Base-by-base conservation (phyloP, 53 echinoderm and acorn worm genomes). In the Hippasteria phrygiana region DNA sequence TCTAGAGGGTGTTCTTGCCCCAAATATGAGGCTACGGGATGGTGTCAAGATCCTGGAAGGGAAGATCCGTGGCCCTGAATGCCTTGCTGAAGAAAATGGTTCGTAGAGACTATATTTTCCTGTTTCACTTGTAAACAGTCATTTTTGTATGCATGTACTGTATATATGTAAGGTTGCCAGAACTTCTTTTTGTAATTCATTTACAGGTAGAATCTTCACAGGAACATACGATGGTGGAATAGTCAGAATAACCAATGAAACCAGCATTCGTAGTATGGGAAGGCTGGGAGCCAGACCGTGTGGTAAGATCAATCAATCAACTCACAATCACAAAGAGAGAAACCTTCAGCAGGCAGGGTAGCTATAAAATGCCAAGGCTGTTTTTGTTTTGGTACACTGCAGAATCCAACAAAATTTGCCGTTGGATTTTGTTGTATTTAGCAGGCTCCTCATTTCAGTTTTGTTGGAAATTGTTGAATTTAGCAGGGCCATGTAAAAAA, bases 191-290 rank as follows among this genome's bases (percentile, higher is more conserved):
- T 31, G 22, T n/a, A n/a, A n/a, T n/a, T n/a, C n/a, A n/a, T n/a
- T 39, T 71, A 1, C 73, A 99, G 99, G 99, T 35, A 89, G 83
- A 66, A 93, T 99, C 16, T 99, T 96, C 75, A 94, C 99, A 31
- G 99, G 99, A 34, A 94, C 96, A 14, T 93, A 94, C 32, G 92
- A 94, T 80, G 99, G 99, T 26, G 90, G 75, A 84, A 69, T 99
- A 35, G 71, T 99, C 33, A 87, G 83, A 73, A 90, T 97, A 18
- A 91, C 77, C 37, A 84, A 89, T 75, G 99, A 99, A 9, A 74
- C 75, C 2, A 93, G 88, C n/a, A 74, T 96, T 26, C 77, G 75
- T 42, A 84, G 81, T 24, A 50, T 99, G 38, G 93, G 94, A 31
- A 88, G 76, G 72, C 77, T 99, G 45, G 99, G 99, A 31, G 36